Conservation (phyloP, 2,888 invertebrate species). For the Pandemis corylana region DNA sequence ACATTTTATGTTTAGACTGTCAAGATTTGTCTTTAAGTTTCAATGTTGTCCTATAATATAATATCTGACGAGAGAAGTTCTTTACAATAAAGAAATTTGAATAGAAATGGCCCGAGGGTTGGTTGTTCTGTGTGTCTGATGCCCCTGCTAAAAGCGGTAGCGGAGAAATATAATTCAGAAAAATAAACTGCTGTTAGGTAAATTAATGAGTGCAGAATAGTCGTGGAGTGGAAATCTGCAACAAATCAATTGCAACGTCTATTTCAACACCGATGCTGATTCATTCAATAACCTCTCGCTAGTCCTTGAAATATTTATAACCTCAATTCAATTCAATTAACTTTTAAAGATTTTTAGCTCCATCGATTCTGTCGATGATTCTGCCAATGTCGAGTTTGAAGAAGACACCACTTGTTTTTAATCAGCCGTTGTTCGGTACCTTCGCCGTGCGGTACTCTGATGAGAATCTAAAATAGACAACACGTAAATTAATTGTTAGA, state of each 20-base stretch:
- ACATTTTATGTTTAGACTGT: no score
- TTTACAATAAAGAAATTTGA: slow-evolving; percentile 62
- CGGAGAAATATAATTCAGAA: slow-evolving; percentile 4
- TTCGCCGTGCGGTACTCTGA: no score
- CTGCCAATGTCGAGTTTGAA: no score
- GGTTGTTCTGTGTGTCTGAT: slow-evolving; percentile 30
- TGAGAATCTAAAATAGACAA: no score
- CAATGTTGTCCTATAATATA: slow-evolving; percentile 29
- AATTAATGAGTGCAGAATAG: neutral
- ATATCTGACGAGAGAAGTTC: slow-evolving; percentile 47
- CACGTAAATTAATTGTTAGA: no score
- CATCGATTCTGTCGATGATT: no score
- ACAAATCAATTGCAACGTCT: neutral
- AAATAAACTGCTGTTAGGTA: neutral
- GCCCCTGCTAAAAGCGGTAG: slow-evolving; percentile 32
- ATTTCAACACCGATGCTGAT: neutral
- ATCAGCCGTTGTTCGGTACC: no score
- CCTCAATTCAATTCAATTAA: no score
- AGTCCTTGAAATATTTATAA: no score
- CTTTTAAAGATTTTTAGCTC: no score
- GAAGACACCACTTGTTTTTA: no score
- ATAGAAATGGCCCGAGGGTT: slow-evolving; percentile 59
- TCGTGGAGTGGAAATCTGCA: neutral
- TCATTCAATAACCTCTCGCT: no score
- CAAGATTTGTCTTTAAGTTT: slow-evolving; percentile 25